phyloP scores from a whole-genome alignment of 2,888 invertebrate species.

The Chorisops tibialis region DNA sequence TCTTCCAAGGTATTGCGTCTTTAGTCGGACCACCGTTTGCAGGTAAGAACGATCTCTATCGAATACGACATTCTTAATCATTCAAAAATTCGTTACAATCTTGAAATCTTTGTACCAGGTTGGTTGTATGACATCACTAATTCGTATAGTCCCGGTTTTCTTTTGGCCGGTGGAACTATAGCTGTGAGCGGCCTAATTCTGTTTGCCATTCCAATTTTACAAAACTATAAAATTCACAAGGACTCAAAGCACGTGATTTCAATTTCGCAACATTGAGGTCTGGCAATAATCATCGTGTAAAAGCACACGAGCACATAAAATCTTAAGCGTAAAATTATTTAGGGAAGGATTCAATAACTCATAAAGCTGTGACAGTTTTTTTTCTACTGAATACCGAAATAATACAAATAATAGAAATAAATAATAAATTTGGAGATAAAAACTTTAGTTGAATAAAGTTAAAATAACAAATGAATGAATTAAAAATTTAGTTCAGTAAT shows the following conservation, averaged over 20 bases:
- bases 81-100: not conserved
- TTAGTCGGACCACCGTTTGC: constrained; percentile 89
- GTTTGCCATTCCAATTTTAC: constrained; percentile 74
- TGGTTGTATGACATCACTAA: constrained; percentile 72
- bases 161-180: constrained; percentile 81
- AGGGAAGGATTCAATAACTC: constrained; percentile 12
- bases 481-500: no score
- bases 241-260: constrained; percentile 34
- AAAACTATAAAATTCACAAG: constrained; percentile 50
- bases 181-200: constrained; percentile 84
- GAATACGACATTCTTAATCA: constrained; percentile 1
- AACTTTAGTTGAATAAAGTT: constrained; percentile 26
- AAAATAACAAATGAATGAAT: not conserved
- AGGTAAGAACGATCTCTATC: constrained; percentile 58
- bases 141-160: constrained; percentile 85
- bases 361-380: constrained; percentile 28
- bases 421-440: not conserved
- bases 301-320: not conserved
- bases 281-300: not conserved
- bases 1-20: constrained; percentile 93
- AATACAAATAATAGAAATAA: no score
- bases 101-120: constrained; percentile 57
- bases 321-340: not conserved
- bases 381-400: constrained; percentile 22
- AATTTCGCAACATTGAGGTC: not conserved